Evolutionary conservation across 2,113 vertebrate species (phyloP).

Genomic region (Rhabdomys dilectus): DNA sequence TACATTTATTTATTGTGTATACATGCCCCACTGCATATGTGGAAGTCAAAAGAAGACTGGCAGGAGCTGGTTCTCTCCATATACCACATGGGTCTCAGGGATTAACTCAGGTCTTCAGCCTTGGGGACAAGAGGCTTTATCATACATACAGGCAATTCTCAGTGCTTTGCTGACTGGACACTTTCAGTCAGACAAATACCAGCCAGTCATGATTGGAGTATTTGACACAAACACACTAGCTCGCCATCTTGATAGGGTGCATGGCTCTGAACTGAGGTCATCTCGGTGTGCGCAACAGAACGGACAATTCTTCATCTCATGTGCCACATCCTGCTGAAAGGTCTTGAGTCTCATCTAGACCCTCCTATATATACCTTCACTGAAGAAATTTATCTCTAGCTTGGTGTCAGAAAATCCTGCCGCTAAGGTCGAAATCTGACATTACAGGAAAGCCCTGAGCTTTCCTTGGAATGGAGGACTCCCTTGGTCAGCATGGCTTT

Average conservation of each 20-base stretch:
- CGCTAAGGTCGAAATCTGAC: too few species aligned
- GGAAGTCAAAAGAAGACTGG: not conserved
- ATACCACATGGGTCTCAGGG: not conserved
- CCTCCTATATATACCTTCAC: not conserved
- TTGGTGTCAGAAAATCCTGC: not conserved
- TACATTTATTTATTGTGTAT: not conserved
- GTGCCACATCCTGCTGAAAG: not conserved
- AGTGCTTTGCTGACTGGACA: not conserved
- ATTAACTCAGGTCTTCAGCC: not conserved
- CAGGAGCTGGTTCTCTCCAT: not conserved
- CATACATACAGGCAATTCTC: too few species aligned
- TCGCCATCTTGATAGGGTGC: not conserved
- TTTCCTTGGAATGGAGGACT: too few species aligned
- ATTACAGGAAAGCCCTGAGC: too few species aligned
- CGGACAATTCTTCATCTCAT: not conserved
- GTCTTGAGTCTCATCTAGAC: not conserved
- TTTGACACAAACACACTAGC: not conserved
- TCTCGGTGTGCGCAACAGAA: not conserved
- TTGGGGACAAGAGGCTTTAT: not conserved
- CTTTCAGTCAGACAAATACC: not conserved
- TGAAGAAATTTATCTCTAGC: not conserved
- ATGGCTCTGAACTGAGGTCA: not conserved
- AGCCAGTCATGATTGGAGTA: not conserved
- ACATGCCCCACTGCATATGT: not conserved
- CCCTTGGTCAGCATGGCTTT: too few species aligned